These are phyloP conservation scores for Trichonephila clavipes DNA, from an alignment of 1,140 invertebrate genomes.

Conservation along the genomic window DNA sequence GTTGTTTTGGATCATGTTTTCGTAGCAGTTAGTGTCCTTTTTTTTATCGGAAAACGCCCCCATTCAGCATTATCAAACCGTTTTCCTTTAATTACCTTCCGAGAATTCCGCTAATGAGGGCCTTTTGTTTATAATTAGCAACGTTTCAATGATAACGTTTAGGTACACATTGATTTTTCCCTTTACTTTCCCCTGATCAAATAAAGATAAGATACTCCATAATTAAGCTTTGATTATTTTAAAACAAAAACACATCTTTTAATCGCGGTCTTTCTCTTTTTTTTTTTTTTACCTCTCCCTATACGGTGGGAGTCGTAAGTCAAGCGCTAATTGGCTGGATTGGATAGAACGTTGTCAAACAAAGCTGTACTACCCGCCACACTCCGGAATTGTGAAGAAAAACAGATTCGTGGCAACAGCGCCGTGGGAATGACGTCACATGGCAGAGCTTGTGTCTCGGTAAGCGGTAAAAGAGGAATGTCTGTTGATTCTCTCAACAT, in stretches of 20 bases:
- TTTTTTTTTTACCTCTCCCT: background rate
- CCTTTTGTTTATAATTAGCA: background rate
- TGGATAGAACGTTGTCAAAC: constrained; percentile 44
- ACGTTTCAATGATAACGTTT: background rate
- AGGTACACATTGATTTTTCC: background rate
- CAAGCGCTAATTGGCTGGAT: constrained; percentile 47
- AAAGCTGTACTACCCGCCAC: constrained; percentile 24
- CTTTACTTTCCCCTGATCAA: background rate
- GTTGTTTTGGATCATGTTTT: no score
- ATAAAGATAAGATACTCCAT: constrained; percentile 36
- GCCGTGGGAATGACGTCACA: background rate
- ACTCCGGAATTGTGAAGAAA: constrained; percentile 53
- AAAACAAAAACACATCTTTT: constrained; percentile 16
- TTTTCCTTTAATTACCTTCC: background rate
- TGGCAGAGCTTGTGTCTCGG: background rate
- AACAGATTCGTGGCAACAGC: constrained; percentile 58
- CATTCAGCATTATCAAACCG: no score
- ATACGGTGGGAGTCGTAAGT: background rate
- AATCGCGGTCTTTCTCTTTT: background rate
- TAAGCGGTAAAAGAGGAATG: constrained; percentile 30
- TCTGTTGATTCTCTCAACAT: constrained; percentile 56
- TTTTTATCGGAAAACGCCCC: no score
- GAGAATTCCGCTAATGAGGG: background rate
- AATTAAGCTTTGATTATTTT: constrained; percentile 41
- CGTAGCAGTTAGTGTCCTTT: no score